phyloP scores from a whole-genome alignment of 2,888 invertebrate genomes.

The Macrophya annulata region DNA sequence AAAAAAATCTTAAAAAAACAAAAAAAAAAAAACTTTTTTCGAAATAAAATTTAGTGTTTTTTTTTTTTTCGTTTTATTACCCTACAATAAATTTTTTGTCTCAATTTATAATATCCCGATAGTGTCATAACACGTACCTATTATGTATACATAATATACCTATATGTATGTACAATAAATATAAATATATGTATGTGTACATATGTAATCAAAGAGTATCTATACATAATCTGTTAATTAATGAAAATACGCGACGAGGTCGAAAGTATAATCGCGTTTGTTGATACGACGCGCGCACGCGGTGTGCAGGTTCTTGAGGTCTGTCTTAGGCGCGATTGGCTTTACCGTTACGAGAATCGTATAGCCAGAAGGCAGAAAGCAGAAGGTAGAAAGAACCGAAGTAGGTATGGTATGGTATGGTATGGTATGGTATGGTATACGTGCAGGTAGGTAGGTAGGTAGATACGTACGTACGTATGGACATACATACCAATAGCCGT shows the following conservation, averaged over 20 bases:
- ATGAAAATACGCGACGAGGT: slow-evolving; percentile 8
- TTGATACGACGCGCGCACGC: neutral
- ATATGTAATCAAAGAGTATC: neutral
- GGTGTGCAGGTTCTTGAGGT: neutral
- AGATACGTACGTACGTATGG: neutral
- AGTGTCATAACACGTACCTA: neutral
- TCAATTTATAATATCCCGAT: too few relatives aligned
- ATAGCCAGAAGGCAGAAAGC: slow-evolving; percentile 53
- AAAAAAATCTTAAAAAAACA: too few relatives aligned
- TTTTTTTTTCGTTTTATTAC: neutral
- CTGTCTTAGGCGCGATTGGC: slow-evolving; percentile 30
- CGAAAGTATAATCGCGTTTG: slow-evolving; percentile 19
- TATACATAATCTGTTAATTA: neutral
- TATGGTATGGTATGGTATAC: neutral
- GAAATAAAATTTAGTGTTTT: neutral
- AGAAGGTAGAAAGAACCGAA: slow-evolving; percentile 37
- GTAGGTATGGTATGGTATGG: neutral
- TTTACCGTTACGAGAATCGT: slow-evolving; percentile 55
- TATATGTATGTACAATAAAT: neutral
- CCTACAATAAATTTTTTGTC: too few relatives aligned
- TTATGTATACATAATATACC: too few relatives aligned
- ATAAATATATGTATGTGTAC: neutral
- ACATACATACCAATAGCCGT: neutral
- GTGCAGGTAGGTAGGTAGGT: slow-evolving; percentile 20
- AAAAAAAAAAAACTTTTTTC: too few relatives aligned